Evolutionary conservation across 23 tunicate genomes (phyloP).

Genomic region (Styela plicata): DNA sequence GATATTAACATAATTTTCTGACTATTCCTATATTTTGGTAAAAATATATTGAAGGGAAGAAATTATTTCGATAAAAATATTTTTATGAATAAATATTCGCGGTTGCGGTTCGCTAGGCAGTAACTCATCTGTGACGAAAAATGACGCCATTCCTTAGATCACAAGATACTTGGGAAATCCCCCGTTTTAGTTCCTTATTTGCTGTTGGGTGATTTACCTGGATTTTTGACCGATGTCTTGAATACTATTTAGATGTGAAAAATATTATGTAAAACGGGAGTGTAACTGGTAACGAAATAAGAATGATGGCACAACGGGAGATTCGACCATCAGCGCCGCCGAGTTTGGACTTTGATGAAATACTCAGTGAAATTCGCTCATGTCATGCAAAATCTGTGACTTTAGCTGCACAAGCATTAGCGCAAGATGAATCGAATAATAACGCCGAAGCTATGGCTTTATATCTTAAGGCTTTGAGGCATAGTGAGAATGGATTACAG

Average conservation of each 20-base stretch:
- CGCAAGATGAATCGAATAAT: slow-evolving; percentile 42
- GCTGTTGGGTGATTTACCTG: not conserved
- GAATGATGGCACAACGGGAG: not conserved
- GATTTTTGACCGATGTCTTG: too few species aligned
- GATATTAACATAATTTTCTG: too few species aligned
- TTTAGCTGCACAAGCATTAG: slow-evolving; percentile 34
- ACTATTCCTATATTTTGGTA: too few species aligned
- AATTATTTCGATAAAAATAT: too few species aligned
- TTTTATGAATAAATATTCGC: too few species aligned
- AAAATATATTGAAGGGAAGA: too few species aligned
- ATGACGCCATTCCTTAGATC: not conserved
- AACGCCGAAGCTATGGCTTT: slow-evolving; percentile 21
- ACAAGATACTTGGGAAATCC: not conserved
- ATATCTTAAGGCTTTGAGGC: slow-evolving; percentile 48
- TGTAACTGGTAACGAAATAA: too few species aligned
- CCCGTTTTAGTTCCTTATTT: not conserved
- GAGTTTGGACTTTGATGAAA: slow-evolving; percentile 4
- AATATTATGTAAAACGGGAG: too few species aligned
- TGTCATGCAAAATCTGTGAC: slow-evolving; percentile 42
- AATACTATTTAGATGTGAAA: too few species aligned
- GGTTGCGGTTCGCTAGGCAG: too few species aligned
- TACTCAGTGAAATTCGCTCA: slow-evolving; percentile 1
- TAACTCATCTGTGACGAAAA: too few species aligned
- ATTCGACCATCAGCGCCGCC: not conserved
- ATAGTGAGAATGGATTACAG: slow-evolving; percentile 38